These are phyloP conservation scores for Scrobipalpa costella DNA, from an alignment of 2,888 invertebrate species.

Conservation along the genomic window DNA sequence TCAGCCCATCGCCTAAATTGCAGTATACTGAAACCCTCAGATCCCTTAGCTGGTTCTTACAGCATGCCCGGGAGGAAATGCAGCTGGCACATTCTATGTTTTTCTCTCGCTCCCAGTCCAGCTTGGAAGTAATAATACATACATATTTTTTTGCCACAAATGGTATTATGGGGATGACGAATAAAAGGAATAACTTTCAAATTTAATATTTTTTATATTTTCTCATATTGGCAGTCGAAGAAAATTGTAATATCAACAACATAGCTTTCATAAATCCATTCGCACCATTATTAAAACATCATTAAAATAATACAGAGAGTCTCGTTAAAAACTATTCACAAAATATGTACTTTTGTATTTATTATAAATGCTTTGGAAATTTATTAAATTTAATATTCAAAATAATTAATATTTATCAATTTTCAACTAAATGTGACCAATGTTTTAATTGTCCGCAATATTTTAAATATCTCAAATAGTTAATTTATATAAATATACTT, in stretches of 20 bases:
- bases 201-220: constrained; percentile 25
- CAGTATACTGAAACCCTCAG: too few species aligned
- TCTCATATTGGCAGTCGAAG: constrained; percentile 31
- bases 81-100: too few species aligned
- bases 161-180: too few species aligned
- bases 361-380: constrained; percentile 64
- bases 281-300: constrained; percentile 11
- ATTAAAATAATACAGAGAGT: constrained; percentile 26
- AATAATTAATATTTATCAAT: constrained; percentile 23
- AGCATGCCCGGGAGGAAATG: too few species aligned
- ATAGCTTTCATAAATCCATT: constrained; percentile 11
- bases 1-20: too few species aligned
- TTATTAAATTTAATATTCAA: constrained; percentile 31
- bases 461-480: not conserved
- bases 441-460: constrained; percentile 21
- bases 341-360: constrained; percentile 20
- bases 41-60: too few species aligned
- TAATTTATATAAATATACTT: not conserved
- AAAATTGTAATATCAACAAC: constrained; percentile 28
- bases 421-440: constrained; percentile 38
- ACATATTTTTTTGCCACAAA: too few species aligned
- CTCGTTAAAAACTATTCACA: constrained; percentile 5
- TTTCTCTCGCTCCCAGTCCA: too few species aligned
- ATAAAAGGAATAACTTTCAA: not conserved
- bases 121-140: too few species aligned